Base-by-base conservation (phyloP, 2,113 vertebrate species). In the Ptyas mucosa region DNA sequence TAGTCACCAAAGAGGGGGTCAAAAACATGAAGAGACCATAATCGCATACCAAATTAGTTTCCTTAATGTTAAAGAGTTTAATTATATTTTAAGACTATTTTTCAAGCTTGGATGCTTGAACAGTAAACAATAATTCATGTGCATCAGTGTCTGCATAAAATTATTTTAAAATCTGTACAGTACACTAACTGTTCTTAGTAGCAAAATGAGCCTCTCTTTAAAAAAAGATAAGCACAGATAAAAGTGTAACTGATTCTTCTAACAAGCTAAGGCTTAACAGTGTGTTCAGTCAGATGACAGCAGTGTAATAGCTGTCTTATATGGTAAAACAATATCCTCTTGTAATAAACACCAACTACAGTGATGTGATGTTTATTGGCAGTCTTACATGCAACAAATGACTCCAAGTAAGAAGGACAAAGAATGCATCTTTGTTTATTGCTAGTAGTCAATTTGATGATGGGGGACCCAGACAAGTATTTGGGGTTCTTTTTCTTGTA, bases 141-240 rank as follows among this genome's bases (percentile, higher is more conserved):
- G 87, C 93, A 57, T 8, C 57, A 1, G 0, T 64, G 88, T 89
- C 49, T 2, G 0, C 91, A 85, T 93, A 91, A 52, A 92, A 92
- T 39, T 86, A 51, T 57, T 91, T 94, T 54, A 90, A 95, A 93
- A 86, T 94, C 92, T 92, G 24, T 93, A 69, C 94, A 89, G 12
- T 86, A 86, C 61, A 55, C 91, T 87, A 91, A 91, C n/a, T 64
- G 87, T 94, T 92, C 87, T 23, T 95, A n/a, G 1, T 2, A 64
- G 55, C 94, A 95, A 94, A 93, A 91, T 93, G 1, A 94, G 92
- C 89, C 87, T 57, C 90, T 81, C 88, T 90, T 95, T 39, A 8
- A 88, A 93, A 94, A 91, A 92, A 94, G 94, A 90, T 53, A 85
- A 90, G n/a, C 89, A 14, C 85, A 89, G 94, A 94, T 93, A 46